phyloP scores from a whole-genome alignment of 2,113 vertebrate species.

The Erinaceus europaeus region DNA sequence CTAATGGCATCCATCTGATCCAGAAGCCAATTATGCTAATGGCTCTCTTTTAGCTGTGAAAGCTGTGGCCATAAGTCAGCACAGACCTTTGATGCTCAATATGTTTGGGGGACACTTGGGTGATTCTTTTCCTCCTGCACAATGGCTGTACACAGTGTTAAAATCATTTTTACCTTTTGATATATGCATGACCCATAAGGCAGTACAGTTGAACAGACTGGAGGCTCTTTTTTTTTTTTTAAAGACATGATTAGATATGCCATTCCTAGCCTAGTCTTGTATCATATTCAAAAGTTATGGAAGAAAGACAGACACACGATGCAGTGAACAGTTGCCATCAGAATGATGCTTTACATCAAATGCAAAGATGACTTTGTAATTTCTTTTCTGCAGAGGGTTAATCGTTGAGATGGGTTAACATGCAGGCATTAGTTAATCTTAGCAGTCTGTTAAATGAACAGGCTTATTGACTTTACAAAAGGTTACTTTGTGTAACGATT shows the following conservation, averaged over 20 bases:
- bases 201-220: background rate
- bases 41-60: slow-evolving; percentile 60
- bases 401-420: background rate
- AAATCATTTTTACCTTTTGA: slow-evolving; percentile 40
- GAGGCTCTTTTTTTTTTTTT: background rate
- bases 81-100: slow-evolving; percentile 27
- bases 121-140: background rate
- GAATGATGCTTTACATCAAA: background rate
- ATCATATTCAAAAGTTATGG: background rate
- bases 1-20: slow-evolving; percentile 73
- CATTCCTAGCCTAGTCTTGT: background rate
- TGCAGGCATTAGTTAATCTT: slow-evolving; percentile 5
- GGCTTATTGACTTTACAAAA: slow-evolving; percentile 42
- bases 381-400: slow-evolving; percentile 29
- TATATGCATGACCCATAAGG: background rate
- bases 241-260: background rate
- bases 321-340: background rate
- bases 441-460: slow-evolving; percentile 27
- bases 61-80: slow-evolving; percentile 62
- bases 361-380: slow-evolving; percentile 7
- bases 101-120: slow-evolving; percentile 54
- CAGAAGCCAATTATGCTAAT: slow-evolving; percentile 82
- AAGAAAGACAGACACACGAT: background rate
- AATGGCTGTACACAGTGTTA: slow-evolving; percentile 6
- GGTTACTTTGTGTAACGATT: slow-evolving; percentile 1